Conservation (phyloP, 2,888 invertebrate species). For the Amitus sp. region DNA sequence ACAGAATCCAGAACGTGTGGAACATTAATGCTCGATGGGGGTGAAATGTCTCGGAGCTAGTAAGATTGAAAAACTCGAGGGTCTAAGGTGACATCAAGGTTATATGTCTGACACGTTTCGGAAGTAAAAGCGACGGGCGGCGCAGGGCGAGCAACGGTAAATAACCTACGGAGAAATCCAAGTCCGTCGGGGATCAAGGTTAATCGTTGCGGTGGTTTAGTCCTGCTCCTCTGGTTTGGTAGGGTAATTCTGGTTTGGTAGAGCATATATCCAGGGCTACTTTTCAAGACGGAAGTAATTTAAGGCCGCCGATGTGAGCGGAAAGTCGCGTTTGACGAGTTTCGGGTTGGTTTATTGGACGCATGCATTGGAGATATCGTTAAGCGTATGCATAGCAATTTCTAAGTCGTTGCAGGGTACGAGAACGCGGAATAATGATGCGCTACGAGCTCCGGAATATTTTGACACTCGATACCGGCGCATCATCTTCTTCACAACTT, state of each 20-base stretch:
- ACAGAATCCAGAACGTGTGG: too few species aligned
- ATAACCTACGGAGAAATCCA: conserved; percentile 5
- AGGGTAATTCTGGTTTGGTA: neutral
- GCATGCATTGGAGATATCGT: conserved; percentile 24
- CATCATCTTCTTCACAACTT: conserved; percentile 28
- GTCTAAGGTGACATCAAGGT: neutral
- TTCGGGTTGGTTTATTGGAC: conserved; percentile 30
- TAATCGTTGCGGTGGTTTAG: conserved; percentile 13
- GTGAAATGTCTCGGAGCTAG: too few species aligned
- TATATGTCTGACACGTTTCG: neutral
- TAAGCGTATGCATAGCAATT: conserved; percentile 33
- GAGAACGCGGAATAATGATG: conserved; percentile 31
- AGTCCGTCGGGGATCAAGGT: conserved; percentile 6
- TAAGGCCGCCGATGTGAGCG: conserved; percentile 32
- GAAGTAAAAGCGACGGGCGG: neutral
- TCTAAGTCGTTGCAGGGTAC: conserved; percentile 23
- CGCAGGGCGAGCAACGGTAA: neutral
- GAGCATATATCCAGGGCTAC: conserved; percentile 7
- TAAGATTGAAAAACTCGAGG: too few species aligned
- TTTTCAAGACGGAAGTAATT: conserved; percentile 28
- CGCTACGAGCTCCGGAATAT: conserved; percentile 18
- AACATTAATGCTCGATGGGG: too few species aligned
- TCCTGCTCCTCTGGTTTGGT: conserved; percentile 2
- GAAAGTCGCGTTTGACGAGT: conserved; percentile 28
- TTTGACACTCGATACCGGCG: conserved; percentile 26